phyloP scores from a whole-genome alignment of 2,888 invertebrate genomes.

The Hermaeophaga mercurialis region DNA sequence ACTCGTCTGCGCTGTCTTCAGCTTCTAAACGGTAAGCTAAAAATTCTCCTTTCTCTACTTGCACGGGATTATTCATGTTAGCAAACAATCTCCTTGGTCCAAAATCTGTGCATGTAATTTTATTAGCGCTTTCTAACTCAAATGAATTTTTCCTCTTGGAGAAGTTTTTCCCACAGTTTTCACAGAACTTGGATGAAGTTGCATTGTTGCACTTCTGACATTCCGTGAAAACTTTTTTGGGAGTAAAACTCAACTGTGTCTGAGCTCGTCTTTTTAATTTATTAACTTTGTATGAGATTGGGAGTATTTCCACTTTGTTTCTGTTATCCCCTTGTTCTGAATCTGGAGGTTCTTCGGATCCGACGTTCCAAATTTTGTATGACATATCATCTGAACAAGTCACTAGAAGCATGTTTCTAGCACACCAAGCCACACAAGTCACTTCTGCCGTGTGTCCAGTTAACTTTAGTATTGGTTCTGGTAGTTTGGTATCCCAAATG shows the following conservation, averaged over 20 bases:
- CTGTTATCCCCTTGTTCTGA: constrained; percentile 46
- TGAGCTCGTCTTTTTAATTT: constrained; percentile 4
- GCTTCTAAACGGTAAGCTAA: constrained; percentile 50
- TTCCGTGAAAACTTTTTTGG: constrained; percentile 41
- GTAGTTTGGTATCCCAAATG: constrained; percentile 76
- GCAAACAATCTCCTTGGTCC: constrained; percentile 41
- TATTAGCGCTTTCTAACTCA: constrained; percentile 46
- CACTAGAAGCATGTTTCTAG: constrained; percentile 66
- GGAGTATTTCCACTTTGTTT: constrained; percentile 44
- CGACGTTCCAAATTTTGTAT: constrained; percentile 77
- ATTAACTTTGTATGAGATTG: constrained; percentile 29
- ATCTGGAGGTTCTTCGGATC: constrained; percentile 57
- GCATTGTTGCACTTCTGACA: constrained; percentile 35
- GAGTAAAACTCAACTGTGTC: constrained; percentile 10
- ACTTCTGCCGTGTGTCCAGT: constrained; percentile 85
- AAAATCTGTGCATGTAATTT: constrained; percentile 35
- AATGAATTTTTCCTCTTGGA: constrained; percentile 40
- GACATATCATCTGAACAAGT: constrained; percentile 85
- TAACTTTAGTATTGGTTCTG: constrained; percentile 71
- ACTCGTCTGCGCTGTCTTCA: constrained; percentile 21
- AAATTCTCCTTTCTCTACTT: constrained; percentile 18
- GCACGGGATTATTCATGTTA: constrained; percentile 37
- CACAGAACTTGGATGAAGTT: constrained; percentile 38
- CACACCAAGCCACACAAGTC: constrained; percentile 84
- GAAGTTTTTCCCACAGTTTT: constrained; percentile 41